Conservation (phyloP, 2,113 vertebrate genomes). For the Dipodomys ordii region DNA sequence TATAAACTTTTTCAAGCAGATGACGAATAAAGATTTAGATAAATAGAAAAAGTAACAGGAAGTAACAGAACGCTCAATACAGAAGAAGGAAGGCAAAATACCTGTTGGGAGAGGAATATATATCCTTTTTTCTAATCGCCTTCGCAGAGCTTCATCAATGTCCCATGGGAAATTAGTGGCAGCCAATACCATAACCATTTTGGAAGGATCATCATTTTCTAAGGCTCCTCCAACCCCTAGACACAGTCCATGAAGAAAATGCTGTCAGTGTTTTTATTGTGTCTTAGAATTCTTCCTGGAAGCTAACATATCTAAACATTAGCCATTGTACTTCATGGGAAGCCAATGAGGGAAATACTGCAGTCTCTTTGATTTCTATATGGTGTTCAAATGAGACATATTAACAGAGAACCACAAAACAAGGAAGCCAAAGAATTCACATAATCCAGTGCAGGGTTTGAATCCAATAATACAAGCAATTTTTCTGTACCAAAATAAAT, state of each 20-base stretch:
- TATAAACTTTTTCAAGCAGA: background rate
- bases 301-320: background rate
- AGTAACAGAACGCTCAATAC: background rate
- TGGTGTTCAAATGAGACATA: background rate
- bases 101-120: constrained; percentile 92
- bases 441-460: background rate
- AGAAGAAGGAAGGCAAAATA: constrained; percentile 62
- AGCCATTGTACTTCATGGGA: background rate
- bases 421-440: background rate
- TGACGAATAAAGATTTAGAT: background rate
- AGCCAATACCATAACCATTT: constrained; percentile 92
- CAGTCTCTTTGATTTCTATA: background rate
- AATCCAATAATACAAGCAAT: background rate
- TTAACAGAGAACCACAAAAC: background rate
- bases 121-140: constrained; percentile 91
- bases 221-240: constrained; percentile 90
- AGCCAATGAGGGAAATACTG: background rate
- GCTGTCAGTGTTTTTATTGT: background rate
- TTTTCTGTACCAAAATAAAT: constrained; percentile 26
- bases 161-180: constrained; percentile 93
- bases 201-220: constrained; percentile 91
- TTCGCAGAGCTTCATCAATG: constrained; percentile 90
- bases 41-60: background rate
- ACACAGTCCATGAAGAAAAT: background rate
- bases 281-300: background rate